These are phyloP conservation scores for Oncorhynchus kisutch DNA, from an alignment of 2,113 vertebrate genomes.

Conservation along the genomic window DNA sequence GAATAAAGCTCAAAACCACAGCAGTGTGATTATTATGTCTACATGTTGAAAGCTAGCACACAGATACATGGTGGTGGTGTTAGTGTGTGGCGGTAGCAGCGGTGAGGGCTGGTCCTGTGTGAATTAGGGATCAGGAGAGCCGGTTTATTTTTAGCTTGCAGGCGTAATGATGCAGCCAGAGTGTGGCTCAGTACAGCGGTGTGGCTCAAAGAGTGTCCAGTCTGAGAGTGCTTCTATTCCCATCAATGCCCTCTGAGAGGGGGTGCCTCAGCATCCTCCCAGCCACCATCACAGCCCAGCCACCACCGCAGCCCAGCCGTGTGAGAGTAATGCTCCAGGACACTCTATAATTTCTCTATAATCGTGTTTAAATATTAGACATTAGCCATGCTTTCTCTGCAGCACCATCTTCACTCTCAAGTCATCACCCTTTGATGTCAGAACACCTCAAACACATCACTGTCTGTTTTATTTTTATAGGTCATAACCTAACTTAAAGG, in stretches of 20 bases:
- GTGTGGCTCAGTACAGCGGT: conserved; percentile 40
- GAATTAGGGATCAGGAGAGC: conserved; percentile 31
- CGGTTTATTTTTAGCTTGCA: conserved; percentile 61
- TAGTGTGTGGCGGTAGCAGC: neutral
- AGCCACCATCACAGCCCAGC: conserved; percentile 12
- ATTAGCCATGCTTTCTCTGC: conserved; percentile 35
- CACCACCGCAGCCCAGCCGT: conserved; percentile 4
- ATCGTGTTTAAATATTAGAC: conserved; percentile 61
- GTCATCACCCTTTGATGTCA: too few species aligned
- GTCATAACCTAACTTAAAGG: too few species aligned
- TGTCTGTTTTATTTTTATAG: too few species aligned
- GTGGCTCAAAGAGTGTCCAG: conserved; percentile 33
- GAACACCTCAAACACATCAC: too few species aligned
- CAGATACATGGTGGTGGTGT: conserved; percentile 22
- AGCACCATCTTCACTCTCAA: neutral
- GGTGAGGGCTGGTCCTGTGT: conserved; percentile 26
- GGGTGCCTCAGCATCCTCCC: conserved; percentile 12
- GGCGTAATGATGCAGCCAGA: conserved; percentile 54
- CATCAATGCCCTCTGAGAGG: conserved; percentile 22
- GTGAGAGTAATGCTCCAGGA: conserved; percentile 48
- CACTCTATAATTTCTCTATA: conserved; percentile 44
- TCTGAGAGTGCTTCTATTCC: conserved; percentile 48
- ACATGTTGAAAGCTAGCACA: conserved; percentile 16
- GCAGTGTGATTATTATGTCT: neutral
- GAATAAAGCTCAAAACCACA: too few species aligned